Conservation (phyloP, 2,888 invertebrate species). For the Melitaea athalia region DNA sequence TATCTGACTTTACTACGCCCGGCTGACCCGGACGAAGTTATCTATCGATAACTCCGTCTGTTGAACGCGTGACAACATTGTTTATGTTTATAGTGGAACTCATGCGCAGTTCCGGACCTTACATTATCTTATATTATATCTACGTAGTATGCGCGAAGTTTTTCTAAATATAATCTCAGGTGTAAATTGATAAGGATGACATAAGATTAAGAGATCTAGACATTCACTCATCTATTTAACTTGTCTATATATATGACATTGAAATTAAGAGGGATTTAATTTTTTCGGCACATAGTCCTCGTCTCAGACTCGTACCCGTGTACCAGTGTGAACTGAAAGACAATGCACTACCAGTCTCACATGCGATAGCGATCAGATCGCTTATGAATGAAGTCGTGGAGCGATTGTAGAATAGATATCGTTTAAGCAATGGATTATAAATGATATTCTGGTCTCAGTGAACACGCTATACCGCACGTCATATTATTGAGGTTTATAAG, state of each 20-base stretch:
- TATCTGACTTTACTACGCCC: slow-evolving; percentile 51
- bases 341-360: slow-evolving; percentile 54
- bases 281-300: slow-evolving; percentile 48
- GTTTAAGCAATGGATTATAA: slow-evolving; percentile 58
- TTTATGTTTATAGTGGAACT: slow-evolving; percentile 54
- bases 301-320: slow-evolving; percentile 43
- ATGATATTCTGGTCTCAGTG: slow-evolving; percentile 41
- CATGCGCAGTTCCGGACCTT: slow-evolving; percentile 49
- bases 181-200: slow-evolving; percentile 1
- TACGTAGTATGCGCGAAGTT: slow-evolving; percentile 16
- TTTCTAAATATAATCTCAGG: slow-evolving; percentile 1
- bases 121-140: slow-evolving; percentile 11
- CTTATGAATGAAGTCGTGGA: slow-evolving; percentile 55
- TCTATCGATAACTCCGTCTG: slow-evolving; percentile 63
- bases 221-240: no score
- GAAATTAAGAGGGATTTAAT: slow-evolving; percentile 10
- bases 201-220: no score
- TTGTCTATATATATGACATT: background rate
- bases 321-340: slow-evolving; percentile 51
- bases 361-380: slow-evolving; percentile 57
- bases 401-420: slow-evolving; percentile 54
- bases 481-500: slow-evolving; percentile 11
- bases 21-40: slow-evolving; percentile 64
- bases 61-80: slow-evolving; percentile 62
- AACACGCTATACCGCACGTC: slow-evolving; percentile 20